Evolutionary conservation across 2,113 vertebrate species (phyloP), one percentile per base, ranked within the genome.

Genomic region (Tenrec ecaudatus): DNA sequence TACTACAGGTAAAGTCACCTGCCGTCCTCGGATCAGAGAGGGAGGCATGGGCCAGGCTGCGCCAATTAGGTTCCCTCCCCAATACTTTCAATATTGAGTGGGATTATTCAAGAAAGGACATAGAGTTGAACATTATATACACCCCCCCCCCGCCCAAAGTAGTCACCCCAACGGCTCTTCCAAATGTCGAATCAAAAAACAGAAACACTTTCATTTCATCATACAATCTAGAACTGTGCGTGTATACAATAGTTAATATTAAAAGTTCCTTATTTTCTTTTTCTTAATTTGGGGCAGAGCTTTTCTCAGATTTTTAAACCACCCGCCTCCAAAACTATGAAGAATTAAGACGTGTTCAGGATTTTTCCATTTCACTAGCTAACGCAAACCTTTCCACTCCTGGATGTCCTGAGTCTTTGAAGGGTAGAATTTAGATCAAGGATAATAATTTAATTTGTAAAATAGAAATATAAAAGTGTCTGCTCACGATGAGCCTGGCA

Each of bases 401-500:
- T 53, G 12, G 60, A 4, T 62, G 60, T 14, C 60, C 22, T 94
- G 38, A 79, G 91, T n/a, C 3, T 23, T 88, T 57, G 90, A 83
- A 15, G 92, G 62, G 58, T 94, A 95, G n/a, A 96, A 83, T 95
- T 84, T 90, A 93, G 36, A 66, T 89, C 83, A 73, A 95, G 93
- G 87, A 97, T 89, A 88, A 95, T 95, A 96, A 96, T 95, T 95
- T 87, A 94, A 81, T 85, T 84, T 95, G 47, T 90, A 31, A 93
- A 98, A 96, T 27, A 95, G 68, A 82, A 95, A 96, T 86, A 95
- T 81, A 89, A 96, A 96, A 1, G 71, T 86, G 53, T 81, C 80
- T 97, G 53, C 36, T 97, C 91, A 95, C 82, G 62, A 92, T 89
- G 77, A 90, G 81, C 10, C 85, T 94, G 94, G 95, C 96, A 27